Base-by-base conservation (phyloP, 2,888 invertebrate species). In the Argyresthia albistria region DNA sequence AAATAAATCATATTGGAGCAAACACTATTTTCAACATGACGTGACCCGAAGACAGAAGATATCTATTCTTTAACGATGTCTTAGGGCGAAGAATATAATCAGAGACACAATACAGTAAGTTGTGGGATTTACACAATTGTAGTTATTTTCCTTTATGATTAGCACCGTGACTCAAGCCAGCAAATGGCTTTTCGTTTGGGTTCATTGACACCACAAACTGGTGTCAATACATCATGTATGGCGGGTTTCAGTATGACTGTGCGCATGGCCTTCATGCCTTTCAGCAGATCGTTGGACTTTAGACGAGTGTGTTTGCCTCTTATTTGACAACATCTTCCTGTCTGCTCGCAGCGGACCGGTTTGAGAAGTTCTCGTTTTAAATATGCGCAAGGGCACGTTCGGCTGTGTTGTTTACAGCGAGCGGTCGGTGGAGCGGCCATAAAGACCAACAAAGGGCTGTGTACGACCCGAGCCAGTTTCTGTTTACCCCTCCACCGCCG, bases 401-500 rank as follows among this genome's bases (percentile, higher is more conserved):
- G 8, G 14, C 25, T 25, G 25, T 25, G 25, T 51, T 36, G 51
- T 51, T 35, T 45, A 36, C 35, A 43, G 37, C 37, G 46, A 10
- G 65, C 62, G 69, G 70, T 25, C 25, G 72, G 70, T 72, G 69
- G 67, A 54, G 66, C 71, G 69, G 71, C 73, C 74, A 73, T 83
- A 81, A 81, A 25, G 25, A 25, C 25, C 25, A 81, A 86, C 84
- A 84, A 84, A 80, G 80, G 69, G 75, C 74, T 69, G 66, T 76
- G 77, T 76, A 73, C 70, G n/a, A n/a, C 10, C 10, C 39, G 39
- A n/a, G 12, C 69, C 70, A 62, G 64, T 75, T 25, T 25, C 67
- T 82, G 80, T 84, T 83, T 86, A 81, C 79, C 80, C 80, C 79
- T 76, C 76, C 76, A 68, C 70, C 79, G 73, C 80, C 82, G 83